Percentiles rank a stretch among this genome's conserved stretches.
These are phyloP conservation scores for Dysdera silvatica DNA, from an alignment of 1,140 invertebrate species.

Conservation along the genomic window DNA sequence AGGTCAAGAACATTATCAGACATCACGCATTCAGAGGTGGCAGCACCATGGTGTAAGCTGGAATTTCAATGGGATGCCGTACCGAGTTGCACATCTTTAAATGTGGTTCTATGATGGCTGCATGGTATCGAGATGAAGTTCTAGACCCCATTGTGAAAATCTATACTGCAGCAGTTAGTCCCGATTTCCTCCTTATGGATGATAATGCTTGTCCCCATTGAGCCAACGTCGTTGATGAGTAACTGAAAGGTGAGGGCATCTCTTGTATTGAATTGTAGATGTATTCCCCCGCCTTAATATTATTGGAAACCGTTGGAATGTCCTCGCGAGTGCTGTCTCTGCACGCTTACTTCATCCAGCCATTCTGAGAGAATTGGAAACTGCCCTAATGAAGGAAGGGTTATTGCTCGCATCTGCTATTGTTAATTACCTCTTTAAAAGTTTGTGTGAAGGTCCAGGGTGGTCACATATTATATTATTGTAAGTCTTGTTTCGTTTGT, in stretches of 20 bases:
- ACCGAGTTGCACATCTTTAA: slow-evolving; percentile 1
- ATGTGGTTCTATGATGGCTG: not conserved
- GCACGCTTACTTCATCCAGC: not conserved
- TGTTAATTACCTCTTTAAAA: too few species aligned
- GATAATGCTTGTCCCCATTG: not conserved
- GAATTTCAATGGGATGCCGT: not conserved
- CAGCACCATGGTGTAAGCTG: not conserved
- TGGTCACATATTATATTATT: too few species aligned
- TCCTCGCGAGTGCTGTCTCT: not conserved
- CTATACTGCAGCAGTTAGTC: not conserved
- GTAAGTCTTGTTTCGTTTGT: too few species aligned
- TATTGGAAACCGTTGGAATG: not conserved
- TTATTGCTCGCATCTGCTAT: too few species aligned
- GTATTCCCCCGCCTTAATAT: not conserved
- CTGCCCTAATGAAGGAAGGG: too few species aligned
- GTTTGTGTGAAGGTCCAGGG: too few species aligned
- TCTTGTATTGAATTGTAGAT: not conserved
- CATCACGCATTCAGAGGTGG: not conserved
- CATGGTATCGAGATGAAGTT: not conserved
- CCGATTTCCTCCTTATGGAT: too few species aligned
- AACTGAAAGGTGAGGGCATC: not conserved
- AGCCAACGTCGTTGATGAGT: not conserved
- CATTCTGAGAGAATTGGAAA: not conserved
- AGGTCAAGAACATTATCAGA: too few species aligned
- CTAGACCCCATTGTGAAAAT: not conserved